phyloP scores from a whole-genome alignment of 1,140 invertebrate genomes.

The Lineus longissimus region DNA sequence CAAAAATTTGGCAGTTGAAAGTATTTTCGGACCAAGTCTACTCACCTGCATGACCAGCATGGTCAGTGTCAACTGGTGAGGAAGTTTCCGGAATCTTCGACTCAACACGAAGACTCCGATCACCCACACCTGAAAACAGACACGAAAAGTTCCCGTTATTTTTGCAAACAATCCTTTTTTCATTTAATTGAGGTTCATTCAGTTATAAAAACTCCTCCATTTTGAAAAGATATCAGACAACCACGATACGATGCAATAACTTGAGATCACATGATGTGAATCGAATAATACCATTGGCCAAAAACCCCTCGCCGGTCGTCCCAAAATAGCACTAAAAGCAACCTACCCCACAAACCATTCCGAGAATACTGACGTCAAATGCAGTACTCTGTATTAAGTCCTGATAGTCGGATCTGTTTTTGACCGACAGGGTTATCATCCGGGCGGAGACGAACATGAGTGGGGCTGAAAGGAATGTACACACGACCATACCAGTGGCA shows the following conservation, averaged over 20 bases:
- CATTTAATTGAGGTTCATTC: no score
- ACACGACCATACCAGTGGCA: constrained; percentile 86
- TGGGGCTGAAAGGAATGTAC: constrained; percentile 88
- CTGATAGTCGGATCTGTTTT: constrained; percentile 62
- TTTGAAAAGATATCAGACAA: no score
- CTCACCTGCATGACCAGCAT: constrained; percentile 71
- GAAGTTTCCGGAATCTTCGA: constrained; percentile 72
- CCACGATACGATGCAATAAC: no score
- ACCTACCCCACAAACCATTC: constrained; percentile 66
- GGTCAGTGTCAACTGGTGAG: constrained; percentile 70
- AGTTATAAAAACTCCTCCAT: no score
- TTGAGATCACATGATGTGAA: no score
- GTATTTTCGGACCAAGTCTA: constrained; percentile 1
- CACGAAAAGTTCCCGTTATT: no score
- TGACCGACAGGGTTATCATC: constrained; percentile 63
- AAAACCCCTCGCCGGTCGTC: no score
- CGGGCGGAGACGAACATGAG: constrained; percentile 93
- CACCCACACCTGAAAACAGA: constrained; percentile 68
- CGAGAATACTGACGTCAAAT: constrained; percentile 76
- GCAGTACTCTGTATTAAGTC: constrained; percentile 71
- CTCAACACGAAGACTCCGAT: constrained; percentile 71
- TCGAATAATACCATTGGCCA: no score
- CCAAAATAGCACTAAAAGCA: no score
- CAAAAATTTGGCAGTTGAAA: no score
- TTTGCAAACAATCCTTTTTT: no score